Base-by-base conservation (phyloP, 2,888 invertebrate species). In the Trachelus stipa region DNA sequence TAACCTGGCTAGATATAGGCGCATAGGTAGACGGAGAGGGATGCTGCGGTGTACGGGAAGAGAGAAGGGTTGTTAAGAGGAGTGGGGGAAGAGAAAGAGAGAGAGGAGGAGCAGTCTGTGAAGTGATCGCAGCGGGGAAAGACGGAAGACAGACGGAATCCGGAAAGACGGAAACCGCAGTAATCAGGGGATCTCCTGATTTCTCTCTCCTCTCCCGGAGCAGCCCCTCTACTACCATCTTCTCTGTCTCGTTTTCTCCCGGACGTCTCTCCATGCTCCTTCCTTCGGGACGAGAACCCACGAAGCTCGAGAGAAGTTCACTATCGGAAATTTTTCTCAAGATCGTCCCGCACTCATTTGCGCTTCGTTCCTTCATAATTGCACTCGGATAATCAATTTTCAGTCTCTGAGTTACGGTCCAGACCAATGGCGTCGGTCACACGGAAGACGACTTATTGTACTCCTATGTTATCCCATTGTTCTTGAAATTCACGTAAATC, bases 81-180 rank as follows among this genome's bases (percentile, higher is more conserved):
- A 35, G 12, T 35, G 35, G 35, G 35, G 12, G 12, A 3, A 73
- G 78, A 35, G 68, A 75, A 68, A 73, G 76, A 77, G 78, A 82
- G 82, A 81, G 82, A 79, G 79, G 82, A 81, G 82, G 84, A 84
- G 77, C 78, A 69, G 85, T 84, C 77, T 80, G 85, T 87, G 88
- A 86, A 89, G 89, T 88, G 91, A 91, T 91, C 90, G 91, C 91
- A 90, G 88, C 85, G 87, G 78, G 76, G 81, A 80, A 80, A 83
- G 81, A 79, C 80, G 82, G 82, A 83, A 83, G 83, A 85, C 80
- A 86, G 89, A 89, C 87, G 87, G 83, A 85, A 56, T 56, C 56
- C 23, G 23, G 87, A 88, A 90, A 90, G 90, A 90, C 87, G 88
- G 85, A 88, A 88, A 85, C 86, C 84, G 86, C 86, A 87, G 88